Base-by-base conservation (phyloP, 2,113 vertebrate genomes). In the Plotosus lineatus region DNA sequence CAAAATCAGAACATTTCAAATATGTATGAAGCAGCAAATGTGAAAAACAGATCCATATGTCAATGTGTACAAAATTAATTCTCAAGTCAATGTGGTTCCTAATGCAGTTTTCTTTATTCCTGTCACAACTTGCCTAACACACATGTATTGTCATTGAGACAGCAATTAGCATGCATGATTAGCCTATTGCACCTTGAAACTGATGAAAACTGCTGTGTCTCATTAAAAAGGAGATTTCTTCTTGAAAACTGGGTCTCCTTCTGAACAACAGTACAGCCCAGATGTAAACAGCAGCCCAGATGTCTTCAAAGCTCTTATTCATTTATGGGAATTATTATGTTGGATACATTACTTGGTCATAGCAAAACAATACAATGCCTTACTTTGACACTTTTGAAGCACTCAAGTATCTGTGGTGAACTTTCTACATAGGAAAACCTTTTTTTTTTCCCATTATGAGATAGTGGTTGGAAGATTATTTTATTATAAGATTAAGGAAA, bases 131-230 rank as follows among this genome's bases (percentile, higher is more conserved):
- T 21, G 55, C 6, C 53, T 58, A 40, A 40, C 12, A 19, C n/a
- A 8, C 33, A 3, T 40, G 36, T 28, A 21, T n/a, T 40, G 23
- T 42, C 55, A 42, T 3, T 40, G 11, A 60, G 55, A 33, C 9
- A 44, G 9, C 73, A 83, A 44, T 83, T 55, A 79, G 40, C 75
- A 38, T 50, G 19, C n/a, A 42, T 38, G 2, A 78, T 56, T 77
- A 72, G 65, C 55, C 36, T 73, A 17, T 14, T 78, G 79, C 31
- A 48, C 79, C 53, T 33, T 19, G 56, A 81, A 75, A 78, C 51
- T 55, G 33, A 75, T 68, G 48, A 42, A 28, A 12, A 12, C 28
- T 75, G 53, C 28, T 75, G 53, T 6, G 6, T 78, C 60, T 82
- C 56, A 79, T 82, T 81, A 84, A 17, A 3, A 15, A 26, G 42